Evolutionary conservation across 2,113 vertebrate genomes (phyloP), one percentile per base, ranked within the genome.

Genomic region (Picathartes gymnocephalus): DNA sequence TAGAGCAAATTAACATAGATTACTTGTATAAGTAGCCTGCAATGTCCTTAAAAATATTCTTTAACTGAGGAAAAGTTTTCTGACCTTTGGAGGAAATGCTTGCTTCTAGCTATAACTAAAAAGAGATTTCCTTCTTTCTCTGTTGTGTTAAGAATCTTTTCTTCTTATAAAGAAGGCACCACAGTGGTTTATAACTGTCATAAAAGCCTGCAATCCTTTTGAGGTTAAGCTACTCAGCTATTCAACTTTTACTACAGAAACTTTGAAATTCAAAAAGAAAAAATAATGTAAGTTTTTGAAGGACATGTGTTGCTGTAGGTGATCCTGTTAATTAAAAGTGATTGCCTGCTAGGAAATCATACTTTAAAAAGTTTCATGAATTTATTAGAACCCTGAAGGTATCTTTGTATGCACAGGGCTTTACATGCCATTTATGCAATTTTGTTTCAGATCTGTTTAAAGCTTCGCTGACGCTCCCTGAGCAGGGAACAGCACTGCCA

Each of bases 201-300:
- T 98, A 97, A 98, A 98, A 98, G 98, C 97, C 97, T 98, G 98
- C 97, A 98, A 98, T 98, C 96, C 98, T 98, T 98, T 98, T 98
- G 98, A 98, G 98, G 97, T 98, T 98, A 98, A 98, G 98, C 98
- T 98, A 98, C 98, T 98, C 98, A 98, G 98, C 98, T 98, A 98
- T 98, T 98, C 98, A 98, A 98, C 98, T 98, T 98, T 98, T 98
- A 98, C 98, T 98, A 97, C 98, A 98, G 98, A 98, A 98, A 98
- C 98, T 98, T 98, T 98, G 98, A 98, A 98, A 98, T 98, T 98
- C 98, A 98, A 98, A 98, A 98, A 98, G 98, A 98, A 98, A 98
- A 98, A 98, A 98, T 98, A 98, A 98, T 98, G 98, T 98, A 98
- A 98, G 98, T 98, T 98, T 98, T 98, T 98, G 98, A 98, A 98